A percentile compares a stretch with the other conserved stretches of the same genome.
Evolutionary conservation across 2,888 invertebrate genomes (phyloP).

Genomic region (Eupeodes latifasciatus): DNA sequence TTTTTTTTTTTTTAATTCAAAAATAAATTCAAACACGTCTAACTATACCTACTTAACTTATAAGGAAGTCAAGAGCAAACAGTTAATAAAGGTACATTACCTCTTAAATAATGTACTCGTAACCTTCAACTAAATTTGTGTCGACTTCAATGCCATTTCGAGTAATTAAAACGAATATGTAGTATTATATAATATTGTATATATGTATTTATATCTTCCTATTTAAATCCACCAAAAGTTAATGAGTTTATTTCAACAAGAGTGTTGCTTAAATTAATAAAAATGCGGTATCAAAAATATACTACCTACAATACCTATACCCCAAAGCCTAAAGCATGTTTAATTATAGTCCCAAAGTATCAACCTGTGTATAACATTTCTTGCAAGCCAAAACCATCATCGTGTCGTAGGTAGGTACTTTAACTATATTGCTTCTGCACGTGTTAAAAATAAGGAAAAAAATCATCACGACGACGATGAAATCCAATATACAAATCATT

Average conservation of each 20-base stretch:
- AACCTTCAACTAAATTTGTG: neutral
- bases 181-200: too few species aligned
- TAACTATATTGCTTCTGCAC: neutral
- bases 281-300: neutral
- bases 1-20: too few species aligned
- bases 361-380: neutral
- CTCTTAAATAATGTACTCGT: too few species aligned
- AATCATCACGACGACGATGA: neutral
- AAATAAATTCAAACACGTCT: neutral
- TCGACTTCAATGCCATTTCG: neutral
- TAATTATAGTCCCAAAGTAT: constrained; percentile 12
- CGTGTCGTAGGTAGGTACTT: neutral
- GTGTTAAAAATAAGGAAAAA: neutral
- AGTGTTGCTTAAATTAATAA: constrained; percentile 12
- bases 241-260: constrained; percentile 6
- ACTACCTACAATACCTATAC: neutral
- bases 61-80: neutral
- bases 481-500: constrained; percentile 44
- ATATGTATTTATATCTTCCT: too few species aligned
- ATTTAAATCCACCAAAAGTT: neutral
- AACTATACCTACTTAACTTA: neutral
- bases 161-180: constrained; percentile 15
- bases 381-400: neutral
- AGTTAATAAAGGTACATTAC: neutral
- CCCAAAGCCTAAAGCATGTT: neutral